These are phyloP conservation scores for Ectobius pallidus DNA, from an alignment of 2,888 invertebrate species.

Conservation along the genomic window DNA sequence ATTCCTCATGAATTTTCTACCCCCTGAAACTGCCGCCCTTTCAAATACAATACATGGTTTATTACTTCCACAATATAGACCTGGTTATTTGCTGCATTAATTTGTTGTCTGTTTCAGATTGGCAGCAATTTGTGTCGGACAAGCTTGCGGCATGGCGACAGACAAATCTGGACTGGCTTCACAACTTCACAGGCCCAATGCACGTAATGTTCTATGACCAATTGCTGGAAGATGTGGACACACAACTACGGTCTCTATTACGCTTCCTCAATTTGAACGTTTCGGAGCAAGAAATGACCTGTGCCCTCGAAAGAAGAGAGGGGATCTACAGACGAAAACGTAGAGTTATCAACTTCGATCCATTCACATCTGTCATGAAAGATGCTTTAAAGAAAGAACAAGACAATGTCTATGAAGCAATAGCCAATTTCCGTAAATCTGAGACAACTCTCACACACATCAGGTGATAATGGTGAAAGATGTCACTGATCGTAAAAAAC, in stretches of 20 bases:
- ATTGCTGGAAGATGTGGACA: constrained; percentile 65
- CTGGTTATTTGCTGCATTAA: too few relatives aligned
- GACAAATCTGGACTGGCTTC: constrained; percentile 73
- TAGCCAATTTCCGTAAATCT: constrained; percentile 45
- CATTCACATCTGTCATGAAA: constrained; percentile 69
- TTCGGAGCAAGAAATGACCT: constrained; percentile 56
- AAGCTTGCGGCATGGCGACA: constrained; percentile 72
- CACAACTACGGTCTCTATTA: constrained; percentile 63
- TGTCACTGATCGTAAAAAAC: too few relatives aligned
- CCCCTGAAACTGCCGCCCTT: too few relatives aligned
- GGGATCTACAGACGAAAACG: constrained; percentile 76
- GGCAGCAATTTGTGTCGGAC: constrained; percentile 71
- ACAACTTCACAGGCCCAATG: constrained; percentile 69
- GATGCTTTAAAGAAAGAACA: constrained; percentile 58
- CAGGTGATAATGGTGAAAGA: neutral
- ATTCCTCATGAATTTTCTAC: too few relatives aligned
- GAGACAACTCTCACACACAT: neutral
- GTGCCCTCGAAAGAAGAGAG: constrained; percentile 66
- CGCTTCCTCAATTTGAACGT: constrained; percentile 63
- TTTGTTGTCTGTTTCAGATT: constrained; percentile 63
- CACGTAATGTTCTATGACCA: constrained; percentile 75
- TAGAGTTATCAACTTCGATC: constrained; percentile 63
- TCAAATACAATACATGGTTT: too few relatives aligned
- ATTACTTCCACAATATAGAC: too few relatives aligned
- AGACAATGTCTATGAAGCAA: constrained; percentile 59